Base-by-base conservation (phyloP, 2,797 vertebrate genomes). In the Kryptolebias ocellatus region DNA sequence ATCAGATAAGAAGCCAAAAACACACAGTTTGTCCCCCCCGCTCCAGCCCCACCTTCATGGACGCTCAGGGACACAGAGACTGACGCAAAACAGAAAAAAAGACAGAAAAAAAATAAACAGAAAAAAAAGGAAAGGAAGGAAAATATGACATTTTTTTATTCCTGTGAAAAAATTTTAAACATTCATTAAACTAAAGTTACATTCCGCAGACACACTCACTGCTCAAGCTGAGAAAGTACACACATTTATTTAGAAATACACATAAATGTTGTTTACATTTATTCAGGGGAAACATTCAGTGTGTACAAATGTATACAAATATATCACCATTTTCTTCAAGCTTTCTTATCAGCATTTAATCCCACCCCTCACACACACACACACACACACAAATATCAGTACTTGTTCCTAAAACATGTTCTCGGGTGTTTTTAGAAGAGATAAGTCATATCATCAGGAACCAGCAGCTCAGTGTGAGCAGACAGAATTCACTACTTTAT, bases 291-390 rank as follows among this genome's bases (percentile, higher is more conserved):
- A 49, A 39, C 9, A 54, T 53, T 6, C 15, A 4, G 7, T 6
- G 12, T n/a, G 3, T 28, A 37, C 20, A 34, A 18, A 46, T 12
- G 6, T 46, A 27, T 37, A 46, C 17, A 14, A 61, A 51, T 20
- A 85, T 83, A 87, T 87, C 74, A 72, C 59, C 20, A 44, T 12
- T 45, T 8, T 1, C 74, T 74, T 72, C 24, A 58, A 17, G 34
- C 58, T 74, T 64, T 53, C 74, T 90, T 87, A 87, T 89, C 87
- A 80, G 54, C 0, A 1, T 29, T 16, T 20, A 39, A 12, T 44
- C 17, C 68, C 60, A 12, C 56, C 60, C 45, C n/a, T 11, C 7
- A 14, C 39, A 1, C 34, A 42, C 5, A 18, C 53, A 50, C 53
- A 0, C 59, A 60, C 24, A 10, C 54, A 53, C 44, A 34, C 55